Percentiles rank a stretch among this genome's conserved stretches.
These are phyloP conservation scores for Aldabrachelys gigantea DNA, from an alignment of 2,113 vertebrate species.

Conservation along the genomic window DNA sequence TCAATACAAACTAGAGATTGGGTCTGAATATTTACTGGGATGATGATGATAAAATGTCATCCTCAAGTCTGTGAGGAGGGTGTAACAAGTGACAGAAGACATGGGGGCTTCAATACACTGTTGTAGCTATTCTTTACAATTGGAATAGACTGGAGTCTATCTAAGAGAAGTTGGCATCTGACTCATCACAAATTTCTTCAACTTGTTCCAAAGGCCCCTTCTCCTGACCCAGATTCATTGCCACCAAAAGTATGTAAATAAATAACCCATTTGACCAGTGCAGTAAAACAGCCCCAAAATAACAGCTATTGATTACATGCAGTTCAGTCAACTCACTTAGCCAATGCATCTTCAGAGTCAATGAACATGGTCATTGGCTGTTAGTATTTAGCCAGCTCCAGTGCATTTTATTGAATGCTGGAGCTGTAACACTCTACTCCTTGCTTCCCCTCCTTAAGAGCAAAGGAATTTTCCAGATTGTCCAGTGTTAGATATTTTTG, in stretches of 20 bases:
- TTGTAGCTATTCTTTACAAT: not conserved
- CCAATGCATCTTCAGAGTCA: not conserved
- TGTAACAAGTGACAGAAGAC: not conserved
- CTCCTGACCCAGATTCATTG: not conserved
- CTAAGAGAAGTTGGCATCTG: not conserved
- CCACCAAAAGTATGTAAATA: not conserved
- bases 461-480: not conserved
- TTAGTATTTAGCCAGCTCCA: not conserved
- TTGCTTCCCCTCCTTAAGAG: not conserved
- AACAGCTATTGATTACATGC: not conserved
- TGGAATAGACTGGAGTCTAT: not conserved
- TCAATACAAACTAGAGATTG: not conserved
- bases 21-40: not conserved
- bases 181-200: not conserved
- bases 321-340: not conserved
- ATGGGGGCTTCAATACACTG: not conserved
- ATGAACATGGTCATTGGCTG: not conserved
- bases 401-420: not conserved
- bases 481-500: not conserved
- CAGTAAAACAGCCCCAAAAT: not conserved
- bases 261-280: not conserved
- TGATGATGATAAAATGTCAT: not conserved
- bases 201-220: not conserved
- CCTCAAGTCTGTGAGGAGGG: not conserved
- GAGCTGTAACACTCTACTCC: not conserved